phyloP scores from a whole-genome alignment of 2,797 vertebrate genomes.

The Acanthurus tractus region DNA sequence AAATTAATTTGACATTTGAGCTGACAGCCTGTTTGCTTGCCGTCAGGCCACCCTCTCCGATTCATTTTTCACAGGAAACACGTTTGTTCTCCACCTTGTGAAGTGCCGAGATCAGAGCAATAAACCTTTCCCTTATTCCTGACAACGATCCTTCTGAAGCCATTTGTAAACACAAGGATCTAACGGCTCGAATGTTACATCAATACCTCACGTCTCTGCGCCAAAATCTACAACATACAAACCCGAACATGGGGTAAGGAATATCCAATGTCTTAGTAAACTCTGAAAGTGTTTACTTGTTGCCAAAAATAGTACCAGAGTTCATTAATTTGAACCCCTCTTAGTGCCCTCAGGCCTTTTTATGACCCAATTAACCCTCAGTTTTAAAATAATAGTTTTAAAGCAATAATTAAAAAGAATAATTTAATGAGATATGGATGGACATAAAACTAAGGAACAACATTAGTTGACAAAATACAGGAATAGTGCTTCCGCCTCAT shows the following conservation, averaged over 20 bases:
- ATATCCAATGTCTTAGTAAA: not conserved
- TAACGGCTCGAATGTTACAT: conserved; percentile 36
- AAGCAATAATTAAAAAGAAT: conserved; percentile 6
- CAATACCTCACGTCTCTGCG: not conserved
- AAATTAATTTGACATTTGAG: conserved; percentile 84
- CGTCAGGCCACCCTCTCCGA: conserved; percentile 32
- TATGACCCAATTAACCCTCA: no score
- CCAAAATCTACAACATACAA: conserved; percentile 5
- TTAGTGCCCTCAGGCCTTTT: no score
- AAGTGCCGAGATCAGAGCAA: conserved; percentile 65
- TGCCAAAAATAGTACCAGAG: not conserved
- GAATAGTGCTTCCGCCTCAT: not conserved
- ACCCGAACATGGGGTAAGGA: not conserved
- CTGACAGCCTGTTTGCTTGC: conserved; percentile 72
- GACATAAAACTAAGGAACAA: conserved; percentile 2
- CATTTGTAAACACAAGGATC: conserved; percentile 48
- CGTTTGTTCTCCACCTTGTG: conserved; percentile 62
- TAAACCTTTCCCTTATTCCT: conserved; percentile 47
- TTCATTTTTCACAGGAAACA: conserved; percentile 72
- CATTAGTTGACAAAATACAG: conserved; percentile 11
- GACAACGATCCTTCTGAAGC: conserved; percentile 52
- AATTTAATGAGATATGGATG: conserved; percentile 5
- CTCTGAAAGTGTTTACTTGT: not conserved
- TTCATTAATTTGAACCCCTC: no score
- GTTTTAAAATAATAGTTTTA: not conserved